Evolutionary conservation across 2,113 vertebrate species (phyloP).

Genomic region (Equus przewalskii): DNA sequence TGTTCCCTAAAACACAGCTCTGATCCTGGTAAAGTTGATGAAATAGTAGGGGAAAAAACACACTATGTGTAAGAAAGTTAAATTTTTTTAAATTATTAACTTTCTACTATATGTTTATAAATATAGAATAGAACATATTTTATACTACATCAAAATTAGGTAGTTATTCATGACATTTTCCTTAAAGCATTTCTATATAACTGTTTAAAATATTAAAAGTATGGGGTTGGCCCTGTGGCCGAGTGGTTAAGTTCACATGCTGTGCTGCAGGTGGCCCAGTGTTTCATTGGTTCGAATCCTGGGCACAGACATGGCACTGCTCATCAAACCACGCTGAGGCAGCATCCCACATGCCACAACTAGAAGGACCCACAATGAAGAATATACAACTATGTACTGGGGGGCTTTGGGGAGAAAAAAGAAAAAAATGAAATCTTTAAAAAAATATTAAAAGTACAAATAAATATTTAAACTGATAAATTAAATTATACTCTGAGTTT

Average conservation of each 20-base stretch:
- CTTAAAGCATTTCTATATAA: background rate
- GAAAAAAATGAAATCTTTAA: no score
- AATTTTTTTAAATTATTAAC: background rate
- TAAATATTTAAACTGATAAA: background rate
- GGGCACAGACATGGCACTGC: no score
- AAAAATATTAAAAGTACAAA: background rate
- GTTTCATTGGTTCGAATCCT: no score
- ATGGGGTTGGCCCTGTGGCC: no score
- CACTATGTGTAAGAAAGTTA: background rate
- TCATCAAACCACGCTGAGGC: no score
- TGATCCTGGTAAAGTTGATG: background rate
- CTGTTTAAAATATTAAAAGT: background rate
- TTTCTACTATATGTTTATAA: background rate
- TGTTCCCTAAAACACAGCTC: background rate
- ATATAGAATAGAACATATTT: background rate
- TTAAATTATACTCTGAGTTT: background rate
- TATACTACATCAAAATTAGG: background rate
- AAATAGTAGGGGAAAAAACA: background rate
- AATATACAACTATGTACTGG: no score
- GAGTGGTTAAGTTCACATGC: no score
- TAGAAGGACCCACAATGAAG: no score
- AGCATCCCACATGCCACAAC: no score
- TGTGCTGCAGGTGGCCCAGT: no score
- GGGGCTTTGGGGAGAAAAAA: no score
- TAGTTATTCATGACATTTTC: background rate